Conservation (phyloP, 2,113 vertebrate species). For the Peromyscus leucopus region DNA sequence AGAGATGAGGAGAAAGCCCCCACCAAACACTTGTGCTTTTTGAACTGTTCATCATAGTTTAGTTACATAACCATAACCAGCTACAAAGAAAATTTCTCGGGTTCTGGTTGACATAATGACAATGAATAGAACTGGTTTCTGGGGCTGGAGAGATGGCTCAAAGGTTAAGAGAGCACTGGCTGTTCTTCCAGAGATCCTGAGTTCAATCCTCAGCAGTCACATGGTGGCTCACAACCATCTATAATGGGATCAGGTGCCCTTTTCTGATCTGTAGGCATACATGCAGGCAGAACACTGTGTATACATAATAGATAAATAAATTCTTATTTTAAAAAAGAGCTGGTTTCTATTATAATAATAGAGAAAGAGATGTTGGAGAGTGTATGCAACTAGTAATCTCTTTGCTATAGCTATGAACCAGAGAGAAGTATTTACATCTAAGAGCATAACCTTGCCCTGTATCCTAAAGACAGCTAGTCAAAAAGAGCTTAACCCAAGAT, state of each 20-base stretch:
- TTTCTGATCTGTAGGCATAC: too few relatives aligned
- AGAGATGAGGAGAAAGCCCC: neutral
- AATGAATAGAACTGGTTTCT: slow-evolving; percentile 10
- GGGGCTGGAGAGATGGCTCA: too few relatives aligned
- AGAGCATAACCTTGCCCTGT: neutral
- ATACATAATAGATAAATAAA: too few relatives aligned
- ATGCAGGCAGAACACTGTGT: too few relatives aligned
- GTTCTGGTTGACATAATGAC: neutral
- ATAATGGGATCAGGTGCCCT: too few relatives aligned
- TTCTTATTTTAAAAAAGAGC: too few relatives aligned
- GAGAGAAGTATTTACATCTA: neutral
- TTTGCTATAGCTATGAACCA: neutral
- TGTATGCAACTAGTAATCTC: neutral
- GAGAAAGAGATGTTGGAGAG: neutral
- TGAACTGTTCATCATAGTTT: neutral
- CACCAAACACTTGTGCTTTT: neutral
- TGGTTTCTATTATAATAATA: neutral
- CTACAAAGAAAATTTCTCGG: neutral
- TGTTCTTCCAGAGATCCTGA: too few relatives aligned
- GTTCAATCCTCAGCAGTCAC: too few relatives aligned
- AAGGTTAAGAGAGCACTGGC: too few relatives aligned
- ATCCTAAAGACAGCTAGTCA: neutral
- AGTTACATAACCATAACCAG: neutral
- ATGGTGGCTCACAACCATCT: too few relatives aligned
- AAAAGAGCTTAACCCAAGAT: neutral